phyloP scores from a whole-genome alignment of 2,113 vertebrate species.

The Poeciliopsis turrubarensis region DNA sequence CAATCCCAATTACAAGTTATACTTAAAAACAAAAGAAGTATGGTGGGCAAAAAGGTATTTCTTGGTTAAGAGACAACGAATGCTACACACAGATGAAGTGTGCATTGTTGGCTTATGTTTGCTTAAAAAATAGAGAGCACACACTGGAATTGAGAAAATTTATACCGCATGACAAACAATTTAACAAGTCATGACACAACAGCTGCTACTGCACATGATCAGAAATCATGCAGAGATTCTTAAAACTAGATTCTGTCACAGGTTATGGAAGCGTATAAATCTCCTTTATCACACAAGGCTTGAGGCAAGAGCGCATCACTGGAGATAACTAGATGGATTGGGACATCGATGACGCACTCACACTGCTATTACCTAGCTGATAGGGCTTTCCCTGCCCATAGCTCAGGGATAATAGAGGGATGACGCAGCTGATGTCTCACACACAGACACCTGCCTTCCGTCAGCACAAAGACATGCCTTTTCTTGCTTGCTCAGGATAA shows the following conservation, averaged over 20 bases:
- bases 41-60: too few relatives aligned
- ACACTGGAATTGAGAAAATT: not conserved
- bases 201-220: not conserved
- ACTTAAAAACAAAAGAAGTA: too few relatives aligned
- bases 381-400: conserved; percentile 61
- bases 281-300: conserved; percentile 9
- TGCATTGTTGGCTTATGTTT: too few relatives aligned
- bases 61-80: too few relatives aligned
- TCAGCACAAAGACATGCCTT: conserved; percentile 1
- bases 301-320: conserved; percentile 53
- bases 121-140: not conserved
- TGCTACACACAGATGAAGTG: too few relatives aligned
- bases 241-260: not conserved
- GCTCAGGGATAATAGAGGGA: conserved; percentile 33
- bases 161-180: not conserved
- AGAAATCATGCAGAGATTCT: not conserved
- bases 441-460: conserved; percentile 1
- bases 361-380: conserved; percentile 32
- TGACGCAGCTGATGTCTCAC: conserved; percentile 34
- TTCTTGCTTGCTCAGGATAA: not conserved
- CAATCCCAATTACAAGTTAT: too few relatives aligned
- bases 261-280: conserved; percentile 28
- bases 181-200: not conserved
- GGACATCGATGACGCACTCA: conserved; percentile 62
- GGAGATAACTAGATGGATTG: conserved; percentile 28